Evolutionary conservation across 2,888 invertebrate genomes (phyloP).

Genomic region (Sinodicranocentrus sp.): DNA sequence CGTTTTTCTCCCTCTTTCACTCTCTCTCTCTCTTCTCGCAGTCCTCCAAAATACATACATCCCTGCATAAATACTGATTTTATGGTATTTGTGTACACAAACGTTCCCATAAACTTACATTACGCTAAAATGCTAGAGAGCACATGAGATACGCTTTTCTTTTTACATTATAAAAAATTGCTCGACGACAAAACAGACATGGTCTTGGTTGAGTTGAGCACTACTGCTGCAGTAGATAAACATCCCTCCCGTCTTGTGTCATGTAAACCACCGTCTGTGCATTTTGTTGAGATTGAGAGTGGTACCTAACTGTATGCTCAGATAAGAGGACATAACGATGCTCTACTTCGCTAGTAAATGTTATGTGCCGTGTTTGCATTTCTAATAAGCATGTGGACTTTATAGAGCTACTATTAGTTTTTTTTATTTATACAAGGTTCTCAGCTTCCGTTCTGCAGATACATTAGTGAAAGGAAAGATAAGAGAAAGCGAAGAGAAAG

Average conservation of each 20-base stretch:
- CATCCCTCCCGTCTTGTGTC: not conserved
- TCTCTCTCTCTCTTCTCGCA: not conserved
- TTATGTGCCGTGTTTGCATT: constrained; percentile 50
- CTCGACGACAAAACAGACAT: not conserved
- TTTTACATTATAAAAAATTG: not conserved
- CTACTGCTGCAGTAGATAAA: not conserved
- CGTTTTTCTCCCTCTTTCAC: not conserved
- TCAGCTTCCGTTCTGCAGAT: no score
- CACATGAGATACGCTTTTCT: not conserved
- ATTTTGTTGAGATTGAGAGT: no score
- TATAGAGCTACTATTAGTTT: not conserved
- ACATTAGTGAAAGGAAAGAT: no score
- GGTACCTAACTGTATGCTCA: no score
- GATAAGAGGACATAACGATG: constrained; percentile 21
- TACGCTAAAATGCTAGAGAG: no score
- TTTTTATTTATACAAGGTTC: not conserved
- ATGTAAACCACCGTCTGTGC: not conserved
- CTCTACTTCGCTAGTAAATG: constrained; percentile 17
- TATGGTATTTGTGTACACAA: not conserved
- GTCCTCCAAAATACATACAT: no score
- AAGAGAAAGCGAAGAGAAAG: no score
- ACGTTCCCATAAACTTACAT: not conserved
- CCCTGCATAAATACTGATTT: no score
- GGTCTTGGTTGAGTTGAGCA: not conserved
- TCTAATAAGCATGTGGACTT: no score